Conservation (phyloP, 2,797 vertebrate species). For the Pseudochirops cupreus region DNA sequence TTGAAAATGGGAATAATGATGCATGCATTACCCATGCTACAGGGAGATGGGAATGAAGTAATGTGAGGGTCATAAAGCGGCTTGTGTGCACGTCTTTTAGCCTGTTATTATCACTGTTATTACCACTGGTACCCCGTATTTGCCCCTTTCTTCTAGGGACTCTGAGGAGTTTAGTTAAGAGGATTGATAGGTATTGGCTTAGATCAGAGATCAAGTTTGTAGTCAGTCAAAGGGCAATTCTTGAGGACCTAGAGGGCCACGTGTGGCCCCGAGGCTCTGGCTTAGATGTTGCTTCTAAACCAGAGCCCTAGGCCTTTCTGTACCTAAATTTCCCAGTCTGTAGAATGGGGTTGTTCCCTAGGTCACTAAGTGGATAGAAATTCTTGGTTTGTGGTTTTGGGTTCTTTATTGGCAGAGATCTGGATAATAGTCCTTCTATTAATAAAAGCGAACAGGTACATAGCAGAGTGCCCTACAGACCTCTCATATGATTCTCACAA, state of each 20-base stretch:
- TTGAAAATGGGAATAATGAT: neutral
- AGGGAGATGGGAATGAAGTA: neutral
- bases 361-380: neutral
- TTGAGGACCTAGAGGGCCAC: too few relatives aligned
- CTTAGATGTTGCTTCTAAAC: neutral
- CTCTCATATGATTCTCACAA: neutral
- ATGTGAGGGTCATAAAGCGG: neutral
- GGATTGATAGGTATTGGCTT: neutral
- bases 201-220: too few relatives aligned
- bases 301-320: neutral
- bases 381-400: neutral
- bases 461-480: neutral
- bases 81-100: neutral
- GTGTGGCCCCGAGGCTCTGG: neutral
- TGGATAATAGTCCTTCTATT: neutral
- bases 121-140: accelerated
- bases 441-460: too few relatives aligned
- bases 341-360: neutral
- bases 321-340: neutral
- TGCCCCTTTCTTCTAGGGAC: neutral
- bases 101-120: neutral
- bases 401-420: neutral
- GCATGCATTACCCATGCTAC: too few relatives aligned
- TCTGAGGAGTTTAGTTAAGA: neutral
- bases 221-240: too few relatives aligned